Evolutionary conservation across 2,113 vertebrate genomes (phyloP).

Genomic region (Lontra canadensis): DNA sequence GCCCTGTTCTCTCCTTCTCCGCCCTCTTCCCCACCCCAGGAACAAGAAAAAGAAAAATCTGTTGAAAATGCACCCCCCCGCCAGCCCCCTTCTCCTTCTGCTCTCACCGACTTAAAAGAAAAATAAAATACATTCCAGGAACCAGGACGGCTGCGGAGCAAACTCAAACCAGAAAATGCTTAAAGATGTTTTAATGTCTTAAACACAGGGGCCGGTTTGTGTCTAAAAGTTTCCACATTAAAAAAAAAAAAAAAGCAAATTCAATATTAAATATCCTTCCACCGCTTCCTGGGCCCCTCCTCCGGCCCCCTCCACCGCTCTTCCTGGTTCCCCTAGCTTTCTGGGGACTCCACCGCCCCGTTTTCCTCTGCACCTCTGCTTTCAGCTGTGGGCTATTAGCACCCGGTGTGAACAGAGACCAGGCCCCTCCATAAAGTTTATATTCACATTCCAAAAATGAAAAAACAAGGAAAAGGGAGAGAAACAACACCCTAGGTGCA

Average conservation of each 20-base stretch:
- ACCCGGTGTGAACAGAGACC: constrained; percentile 69
- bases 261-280: constrained; percentile 82
- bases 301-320: neutral
- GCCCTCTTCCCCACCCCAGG: constrained; percentile 68
- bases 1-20: constrained; percentile 84
- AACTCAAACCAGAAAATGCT: constrained; percentile 90
- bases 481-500: constrained; percentile 73
- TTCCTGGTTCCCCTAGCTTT: neutral
- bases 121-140: constrained; percentile 90
- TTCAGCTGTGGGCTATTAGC: constrained; percentile 79
- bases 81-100: constrained; percentile 35
- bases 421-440: constrained; percentile 78
- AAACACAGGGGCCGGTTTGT: constrained; percentile 90
- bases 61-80: constrained; percentile 80
- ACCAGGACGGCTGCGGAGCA: constrained; percentile 86
- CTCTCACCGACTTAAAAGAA: constrained; percentile 87
- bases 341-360: neutral
- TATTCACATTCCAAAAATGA: constrained; percentile 76
- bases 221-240: constrained; percentile 90
- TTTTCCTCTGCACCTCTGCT: constrained; percentile 63
- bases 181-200: constrained; percentile 92
- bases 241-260: constrained; percentile 73
- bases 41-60: constrained; percentile 77
- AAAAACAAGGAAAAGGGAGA: constrained; percentile 70
- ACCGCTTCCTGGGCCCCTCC: constrained; percentile 50